phyloP scores from a whole-genome alignment of 2,888 invertebrate species.

The Nemotelus pantherinus region DNA sequence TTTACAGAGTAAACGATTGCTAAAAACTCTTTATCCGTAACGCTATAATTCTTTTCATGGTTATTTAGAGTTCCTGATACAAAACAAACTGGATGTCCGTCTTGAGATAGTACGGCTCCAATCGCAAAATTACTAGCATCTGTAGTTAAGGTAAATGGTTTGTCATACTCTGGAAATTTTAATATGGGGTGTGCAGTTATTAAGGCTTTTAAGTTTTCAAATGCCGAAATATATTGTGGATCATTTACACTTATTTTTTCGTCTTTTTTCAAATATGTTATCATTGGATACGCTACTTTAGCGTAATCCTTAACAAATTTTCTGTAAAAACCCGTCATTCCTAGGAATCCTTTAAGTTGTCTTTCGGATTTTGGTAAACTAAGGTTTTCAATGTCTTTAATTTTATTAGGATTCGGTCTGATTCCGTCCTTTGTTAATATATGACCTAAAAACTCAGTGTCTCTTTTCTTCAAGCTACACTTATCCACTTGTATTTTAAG shows the following conservation, averaged over 20 bases:
- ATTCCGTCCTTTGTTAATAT: constrained; percentile 41
- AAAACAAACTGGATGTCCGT: constrained; percentile 46
- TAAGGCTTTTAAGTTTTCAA: constrained; percentile 48
- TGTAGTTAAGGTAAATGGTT: constrained; percentile 42
- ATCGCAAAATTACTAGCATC: constrained; percentile 47
- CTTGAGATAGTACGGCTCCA: no score
- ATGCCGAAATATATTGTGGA: constrained; percentile 47
- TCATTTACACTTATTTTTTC: constrained; percentile 47
- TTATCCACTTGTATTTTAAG: constrained; percentile 45
- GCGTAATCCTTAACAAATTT: constrained; percentile 46
- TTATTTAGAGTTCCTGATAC: constrained; percentile 48
- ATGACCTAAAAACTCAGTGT: constrained; percentile 45
- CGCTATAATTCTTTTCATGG: constrained; percentile 48
- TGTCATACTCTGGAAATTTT: constrained; percentile 45
- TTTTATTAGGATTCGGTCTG: constrained; percentile 42
- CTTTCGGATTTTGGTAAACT: constrained; percentile 47
- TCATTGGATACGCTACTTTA: constrained; percentile 48
- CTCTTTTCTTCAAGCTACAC: constrained; percentile 43
- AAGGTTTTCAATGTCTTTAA: constrained; percentile 33
- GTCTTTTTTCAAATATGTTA: constrained; percentile 49
- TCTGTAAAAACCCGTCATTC: constrained; percentile 48
- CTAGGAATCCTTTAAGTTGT: constrained; percentile 49
- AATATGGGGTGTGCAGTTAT: constrained; percentile 43
- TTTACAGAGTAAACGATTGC: constrained; percentile 46
- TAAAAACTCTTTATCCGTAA: constrained; percentile 48